phyloP scores from a whole-genome alignment of 2,888 invertebrate species.

The Himalopsyche kuldschensis region DNA sequence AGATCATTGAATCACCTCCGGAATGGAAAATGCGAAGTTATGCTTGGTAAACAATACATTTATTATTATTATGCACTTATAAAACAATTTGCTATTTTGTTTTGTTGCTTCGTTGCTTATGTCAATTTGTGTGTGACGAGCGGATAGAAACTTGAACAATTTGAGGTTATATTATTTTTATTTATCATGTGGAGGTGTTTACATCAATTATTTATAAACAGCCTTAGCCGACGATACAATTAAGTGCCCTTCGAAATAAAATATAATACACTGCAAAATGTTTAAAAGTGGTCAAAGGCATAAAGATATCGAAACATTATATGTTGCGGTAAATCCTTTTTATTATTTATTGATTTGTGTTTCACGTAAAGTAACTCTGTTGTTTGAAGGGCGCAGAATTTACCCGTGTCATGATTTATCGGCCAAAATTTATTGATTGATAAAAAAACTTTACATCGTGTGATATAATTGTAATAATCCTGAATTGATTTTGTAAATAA shows the following conservation, averaged over 20 bases:
- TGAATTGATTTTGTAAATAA: not conserved
- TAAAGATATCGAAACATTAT: too few relatives aligned
- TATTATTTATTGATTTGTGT: not conserved
- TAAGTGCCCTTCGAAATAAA: too few relatives aligned
- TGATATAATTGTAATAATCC: not conserved
- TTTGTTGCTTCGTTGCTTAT: not conserved
- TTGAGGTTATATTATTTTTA: not conserved
- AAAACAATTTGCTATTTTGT: not conserved
- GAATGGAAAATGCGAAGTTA: constrained; percentile 68
- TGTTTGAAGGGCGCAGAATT: not conserved
- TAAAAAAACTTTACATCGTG: not conserved
- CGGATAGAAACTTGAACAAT: not conserved
- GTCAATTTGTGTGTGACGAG: not conserved
- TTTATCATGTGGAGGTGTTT: not conserved
- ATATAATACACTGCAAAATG: too few relatives aligned
- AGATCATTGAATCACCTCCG: constrained; percentile 61
- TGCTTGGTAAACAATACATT: constrained; percentile 61
- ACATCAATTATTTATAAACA: not conserved
- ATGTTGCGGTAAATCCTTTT: too few relatives aligned
- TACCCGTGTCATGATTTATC: not conserved
- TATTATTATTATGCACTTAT: constrained; percentile 33
- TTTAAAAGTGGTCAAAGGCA: too few relatives aligned
- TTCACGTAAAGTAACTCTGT: not conserved
- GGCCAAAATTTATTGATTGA: not conserved
- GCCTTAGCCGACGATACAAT: too few relatives aligned